These are phyloP conservation scores for Habropoda laboriosa DNA, from an alignment of 1,140 invertebrate genomes.

Conservation along the genomic window DNA sequence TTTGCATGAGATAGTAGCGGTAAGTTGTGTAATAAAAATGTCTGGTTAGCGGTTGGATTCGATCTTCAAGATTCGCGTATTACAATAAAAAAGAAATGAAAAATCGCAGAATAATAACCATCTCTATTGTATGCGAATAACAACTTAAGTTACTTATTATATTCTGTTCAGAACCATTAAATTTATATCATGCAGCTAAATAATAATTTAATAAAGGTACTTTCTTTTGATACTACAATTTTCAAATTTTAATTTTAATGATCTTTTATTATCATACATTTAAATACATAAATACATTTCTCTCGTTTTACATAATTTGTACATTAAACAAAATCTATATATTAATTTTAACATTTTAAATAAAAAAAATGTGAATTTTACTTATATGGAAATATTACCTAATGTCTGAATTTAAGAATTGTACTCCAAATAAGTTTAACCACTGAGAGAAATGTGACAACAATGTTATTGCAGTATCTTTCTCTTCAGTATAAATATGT, in stretches of 20 bases:
- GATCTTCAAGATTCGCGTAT: background rate
- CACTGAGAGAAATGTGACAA: slow-evolving; percentile 75
- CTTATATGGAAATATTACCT: background rate
- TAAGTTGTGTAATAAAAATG: slow-evolving; percentile 27
- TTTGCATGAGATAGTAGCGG: background rate
- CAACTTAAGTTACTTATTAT: slow-evolving; percentile 35
- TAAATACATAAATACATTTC: background rate
- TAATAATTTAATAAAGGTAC: slow-evolving; percentile 43
- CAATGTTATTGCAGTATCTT: slow-evolving; percentile 67
- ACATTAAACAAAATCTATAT: background rate
- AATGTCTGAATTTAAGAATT: background rate
- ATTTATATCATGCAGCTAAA: slow-evolving; percentile 40
- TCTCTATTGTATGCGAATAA: slow-evolving; percentile 36
- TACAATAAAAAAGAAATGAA: background rate
- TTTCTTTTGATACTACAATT: slow-evolving; percentile 43
- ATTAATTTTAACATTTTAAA: background rate
- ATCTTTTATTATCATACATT: background rate
- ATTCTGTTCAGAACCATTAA: slow-evolving; percentile 44
- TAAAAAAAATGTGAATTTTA: background rate
- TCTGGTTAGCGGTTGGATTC: slow-evolving; percentile 12
- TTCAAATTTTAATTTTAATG: slow-evolving; percentile 22
- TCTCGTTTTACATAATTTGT: background rate
- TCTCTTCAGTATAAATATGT: slow-evolving; percentile 62
- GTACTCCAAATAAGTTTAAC: slow-evolving; percentile 63
- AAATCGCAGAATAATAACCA: slow-evolving; percentile 12